Conservation (phyloP, 2,888 invertebrate genomes). For the Ptilodon capucinus region DNA sequence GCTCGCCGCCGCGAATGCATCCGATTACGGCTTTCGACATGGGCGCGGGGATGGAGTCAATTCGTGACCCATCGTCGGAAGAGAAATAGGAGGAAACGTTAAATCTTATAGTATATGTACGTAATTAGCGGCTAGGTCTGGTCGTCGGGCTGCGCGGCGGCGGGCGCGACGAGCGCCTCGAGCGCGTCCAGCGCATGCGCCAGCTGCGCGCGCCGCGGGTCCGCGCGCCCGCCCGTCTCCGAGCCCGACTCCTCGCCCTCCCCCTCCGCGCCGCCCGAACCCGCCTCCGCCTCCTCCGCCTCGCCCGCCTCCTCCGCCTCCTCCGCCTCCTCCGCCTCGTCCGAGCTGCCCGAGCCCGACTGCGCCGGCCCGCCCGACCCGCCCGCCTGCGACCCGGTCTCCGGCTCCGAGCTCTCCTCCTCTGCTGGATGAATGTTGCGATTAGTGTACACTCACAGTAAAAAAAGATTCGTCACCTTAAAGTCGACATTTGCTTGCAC, state of each 20-base stretch:
- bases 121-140: conserved; percentile 23
- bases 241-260: conserved; percentile 11
- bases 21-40: too few species aligned
- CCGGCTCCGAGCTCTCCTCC: conserved; percentile 56
- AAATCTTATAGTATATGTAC: conserved; percentile 8
- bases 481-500: too few species aligned
- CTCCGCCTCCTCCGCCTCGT: conserved; percentile 10
- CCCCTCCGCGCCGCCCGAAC: conserved; percentile 21
- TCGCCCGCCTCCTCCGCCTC: conserved; percentile 12
- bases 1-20: too few species aligned
- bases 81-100: not conserved
- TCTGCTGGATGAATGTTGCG: conserved; percentile 36
- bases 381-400: conserved; percentile 26
- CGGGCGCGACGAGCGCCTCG: conserved; percentile 18
- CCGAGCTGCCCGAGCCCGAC: conserved; percentile 22
- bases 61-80: not conserved
- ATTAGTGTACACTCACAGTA: too few species aligned
- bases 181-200: conserved; percentile 45
- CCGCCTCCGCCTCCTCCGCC: conserved; percentile 3
- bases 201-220: conserved; percentile 36
- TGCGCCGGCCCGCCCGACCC: conserved; percentile 4
- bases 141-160: conserved; percentile 24
- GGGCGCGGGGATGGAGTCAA: too few species aligned
- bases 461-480: too few species aligned
- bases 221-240: conserved; percentile 5